Conservation (phyloP, 2,113 vertebrate genomes). For the Opisthocomus hoazin region DNA sequence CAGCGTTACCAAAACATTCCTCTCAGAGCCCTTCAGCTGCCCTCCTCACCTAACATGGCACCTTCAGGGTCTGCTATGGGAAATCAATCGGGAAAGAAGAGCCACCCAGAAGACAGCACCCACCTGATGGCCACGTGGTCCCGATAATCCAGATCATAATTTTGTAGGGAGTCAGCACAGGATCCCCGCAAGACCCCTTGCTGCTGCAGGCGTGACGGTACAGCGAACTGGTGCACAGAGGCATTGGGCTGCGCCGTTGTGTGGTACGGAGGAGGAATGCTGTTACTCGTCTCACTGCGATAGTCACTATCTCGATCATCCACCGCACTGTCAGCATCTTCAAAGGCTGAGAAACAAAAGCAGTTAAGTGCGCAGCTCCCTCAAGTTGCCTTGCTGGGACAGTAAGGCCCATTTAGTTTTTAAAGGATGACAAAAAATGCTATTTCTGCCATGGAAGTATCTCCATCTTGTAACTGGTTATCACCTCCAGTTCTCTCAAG, state of each 20-base stretch:
- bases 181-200: constrained; percentile 73
- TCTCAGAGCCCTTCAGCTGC: neutral
- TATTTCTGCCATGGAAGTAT: neutral
- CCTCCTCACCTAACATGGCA: neutral
- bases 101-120: neutral
- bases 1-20: rapidly evolving
- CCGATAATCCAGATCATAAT: constrained; percentile 82
- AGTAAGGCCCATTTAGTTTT: neutral
- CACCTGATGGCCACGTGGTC: constrained; percentile 85
- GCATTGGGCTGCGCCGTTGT: constrained; percentile 90
- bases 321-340: constrained; percentile 91
- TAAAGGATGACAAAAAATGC: neutral
- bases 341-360: constrained; percentile 79
- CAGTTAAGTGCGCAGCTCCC: neutral
- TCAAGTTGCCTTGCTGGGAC: neutral
- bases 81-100: neutral
- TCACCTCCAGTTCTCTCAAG: neutral
- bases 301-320: constrained; percentile 98
- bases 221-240: constrained; percentile 89
- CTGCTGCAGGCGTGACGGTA: constrained; percentile 76
- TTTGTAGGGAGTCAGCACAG: constrained; percentile 82
- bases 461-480: neutral
- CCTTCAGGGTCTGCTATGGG: neutral
- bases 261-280: constrained; percentile 87
- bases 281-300: constrained; percentile 94